Percentiles rank a stretch among this genome's conserved stretches.
phyloP scores from a whole-genome alignment of 23 tunicate genomes.

The Ascidia mentula region DNA sequence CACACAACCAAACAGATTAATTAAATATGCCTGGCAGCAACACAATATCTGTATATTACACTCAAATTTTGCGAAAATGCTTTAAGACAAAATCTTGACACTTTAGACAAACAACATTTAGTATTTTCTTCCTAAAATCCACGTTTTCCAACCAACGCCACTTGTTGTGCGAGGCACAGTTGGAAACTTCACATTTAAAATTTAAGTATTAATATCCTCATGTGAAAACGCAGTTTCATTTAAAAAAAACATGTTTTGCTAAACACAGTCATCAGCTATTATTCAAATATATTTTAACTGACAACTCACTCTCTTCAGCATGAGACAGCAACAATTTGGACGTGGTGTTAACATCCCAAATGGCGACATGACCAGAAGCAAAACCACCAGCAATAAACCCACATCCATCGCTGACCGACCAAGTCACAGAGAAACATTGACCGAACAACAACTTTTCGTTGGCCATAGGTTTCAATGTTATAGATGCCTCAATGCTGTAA shows the following conservation, averaged over 20 bases:
- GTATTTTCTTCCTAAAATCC: not conserved
- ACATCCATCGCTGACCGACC: slow-evolving; percentile 51
- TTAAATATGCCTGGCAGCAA: too few species aligned
- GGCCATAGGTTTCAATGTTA: not conserved
- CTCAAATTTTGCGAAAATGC: too few species aligned
- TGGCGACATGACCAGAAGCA: slow-evolving; percentile 65
- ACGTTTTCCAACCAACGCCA: not conserved
- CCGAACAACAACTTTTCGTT: slow-evolving; percentile 15
- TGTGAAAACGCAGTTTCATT: too few species aligned
- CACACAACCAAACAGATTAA: too few species aligned
- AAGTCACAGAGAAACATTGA: slow-evolving; percentile 60
- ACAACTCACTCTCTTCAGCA: slow-evolving; percentile 20
- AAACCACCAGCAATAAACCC: slow-evolving; percentile 66
- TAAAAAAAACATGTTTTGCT: too few species aligned
- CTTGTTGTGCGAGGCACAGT: too few species aligned
- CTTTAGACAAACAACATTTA: not conserved
- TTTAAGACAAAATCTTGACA: not conserved
- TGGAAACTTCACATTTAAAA: too few species aligned
- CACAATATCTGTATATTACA: too few species aligned
- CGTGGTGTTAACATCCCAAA: slow-evolving; percentile 51
- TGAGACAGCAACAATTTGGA: slow-evolving; percentile 37
- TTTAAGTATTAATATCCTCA: too few species aligned
- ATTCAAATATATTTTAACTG: not conserved
- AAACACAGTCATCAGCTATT: not conserved
- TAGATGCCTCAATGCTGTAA: not conserved